Evolutionary conservation across 2,113 vertebrate genomes (phyloP), one percentile per base, ranked within the genome.

Genomic region (Puma concolor): DNA sequence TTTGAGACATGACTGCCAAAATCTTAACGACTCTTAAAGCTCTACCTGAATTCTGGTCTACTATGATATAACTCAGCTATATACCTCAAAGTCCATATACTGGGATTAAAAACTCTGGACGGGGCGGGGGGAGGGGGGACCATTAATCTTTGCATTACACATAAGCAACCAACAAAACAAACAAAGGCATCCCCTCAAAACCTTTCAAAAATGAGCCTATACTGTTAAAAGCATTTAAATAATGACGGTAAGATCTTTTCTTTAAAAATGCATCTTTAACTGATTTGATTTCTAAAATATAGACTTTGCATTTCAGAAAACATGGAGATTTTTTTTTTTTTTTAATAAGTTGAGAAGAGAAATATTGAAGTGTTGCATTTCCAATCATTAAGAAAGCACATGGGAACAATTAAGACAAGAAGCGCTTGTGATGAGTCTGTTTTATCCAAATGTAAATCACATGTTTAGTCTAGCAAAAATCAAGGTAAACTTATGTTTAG

Each of bases 221-320:
- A 74, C 21, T 27, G 0, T 41, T 7, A 88, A 88, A 44, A 48
- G 41, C 14, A 57, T 64, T 67, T 85, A 50, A 52, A 19, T 54
- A n/a, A 84, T 13, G 27, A 41, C 0, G 21, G 4, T 57, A 36
- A 83, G 11, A 31, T 0, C 13, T 54, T 93, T 91, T 57, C 76
- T 27, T 69, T 76, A 94, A 33, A 11, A 63, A n/a, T 36, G 31
- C 2, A 52, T 38, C 52, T 77, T 41, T 81, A 74, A 92, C 29
- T 60, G n/a, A 64, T 15, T 23, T 76, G 13, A 72, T 85, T 50
- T 91, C 77, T 84, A 52, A 94, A 91, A 95, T 27, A 74, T 0
- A 14, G 21, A 54, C 16, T 71, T 97, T 63, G 9, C 79, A 52
- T 83, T 81, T 92, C 11, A 95, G 66, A 85, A 94, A 67, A 92